Conservation (phyloP, 2,888 invertebrate species). For the Sicus ferrugineus region DNA sequence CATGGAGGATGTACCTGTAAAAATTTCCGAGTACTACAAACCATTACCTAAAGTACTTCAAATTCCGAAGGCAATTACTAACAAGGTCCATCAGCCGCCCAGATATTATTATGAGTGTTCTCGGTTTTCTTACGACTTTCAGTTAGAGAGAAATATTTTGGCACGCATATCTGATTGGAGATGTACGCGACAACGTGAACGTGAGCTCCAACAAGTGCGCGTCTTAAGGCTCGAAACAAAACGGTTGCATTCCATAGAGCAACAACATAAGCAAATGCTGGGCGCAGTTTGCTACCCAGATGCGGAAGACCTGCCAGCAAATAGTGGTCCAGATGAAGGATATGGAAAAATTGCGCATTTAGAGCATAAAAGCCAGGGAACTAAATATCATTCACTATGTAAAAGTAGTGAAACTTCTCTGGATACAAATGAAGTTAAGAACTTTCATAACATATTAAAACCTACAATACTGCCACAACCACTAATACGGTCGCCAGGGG, state of each 20-base stretch:
- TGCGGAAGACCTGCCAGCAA: conserved; percentile 70
- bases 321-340: conserved; percentile 60
- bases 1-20: conserved; percentile 87
- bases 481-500: too few species aligned
- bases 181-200: conserved; percentile 71
- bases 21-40: conserved; percentile 87
- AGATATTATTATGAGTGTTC: conserved; percentile 67
- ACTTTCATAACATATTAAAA: conserved; percentile 62
- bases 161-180: conserved; percentile 77
- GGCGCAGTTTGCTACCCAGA: conserved; percentile 71
- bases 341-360: conserved; percentile 15
- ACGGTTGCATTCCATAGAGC: conserved; percentile 68
- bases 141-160: conserved; percentile 76
- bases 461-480: conserved; percentile 56
- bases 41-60: conserved; percentile 75
- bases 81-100: conserved; percentile 67
- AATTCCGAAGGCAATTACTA: conserved; percentile 68
- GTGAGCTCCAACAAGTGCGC: too few species aligned
- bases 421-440: conserved; percentile 31
- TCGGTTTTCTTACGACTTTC: conserved; percentile 72
- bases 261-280: conserved; percentile 68
- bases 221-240: conserved; percentile 69
- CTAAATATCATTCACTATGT: not conserved
- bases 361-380: not conserved
- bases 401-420: conserved; percentile 20